phyloP scores from a whole-genome alignment of 2,888 invertebrate species.

The Oasisia sp. region DNA sequence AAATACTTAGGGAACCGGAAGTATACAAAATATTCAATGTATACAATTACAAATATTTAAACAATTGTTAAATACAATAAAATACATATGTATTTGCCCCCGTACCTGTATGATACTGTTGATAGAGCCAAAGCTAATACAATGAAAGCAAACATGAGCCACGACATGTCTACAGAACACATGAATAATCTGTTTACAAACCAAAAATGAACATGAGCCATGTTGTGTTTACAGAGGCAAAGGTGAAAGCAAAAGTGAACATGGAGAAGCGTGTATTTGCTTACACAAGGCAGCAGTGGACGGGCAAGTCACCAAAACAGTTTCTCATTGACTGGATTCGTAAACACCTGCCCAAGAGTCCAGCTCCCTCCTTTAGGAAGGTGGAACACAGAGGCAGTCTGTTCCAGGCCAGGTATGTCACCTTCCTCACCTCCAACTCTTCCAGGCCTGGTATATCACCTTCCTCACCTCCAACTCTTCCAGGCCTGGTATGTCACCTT shows the following conservation, averaged over 20 bases:
- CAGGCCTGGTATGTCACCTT: no score
- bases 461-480: no score
- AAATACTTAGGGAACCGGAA: no score
- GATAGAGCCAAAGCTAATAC: no score
- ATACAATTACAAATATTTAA: no score
- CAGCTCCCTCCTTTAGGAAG: constrained; percentile 56
- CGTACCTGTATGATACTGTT: no score
- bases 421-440: background rate
- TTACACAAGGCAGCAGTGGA: constrained; percentile 64
- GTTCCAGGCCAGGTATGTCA: constrained; percentile 55
- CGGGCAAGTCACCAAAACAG: constrained; percentile 64
- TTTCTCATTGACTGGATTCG: constrained; percentile 64
- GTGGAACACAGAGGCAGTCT: constrained; percentile 49
- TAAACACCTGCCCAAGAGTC: constrained; percentile 57
- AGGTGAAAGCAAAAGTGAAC: constrained; percentile 20
- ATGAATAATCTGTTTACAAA: background rate
- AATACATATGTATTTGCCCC: no score
- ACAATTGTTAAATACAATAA: no score
- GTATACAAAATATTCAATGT: no score
- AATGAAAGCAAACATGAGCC: no score
- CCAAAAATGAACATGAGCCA: background rate
- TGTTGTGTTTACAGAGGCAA: background rate
- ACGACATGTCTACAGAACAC: no score
- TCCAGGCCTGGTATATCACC: no score
- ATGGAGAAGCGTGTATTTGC: constrained; percentile 51